These are phyloP conservation scores for Rhizoglyphus robini DNA, from an alignment of 1,140 invertebrate genomes.

Conservation along the genomic window DNA sequence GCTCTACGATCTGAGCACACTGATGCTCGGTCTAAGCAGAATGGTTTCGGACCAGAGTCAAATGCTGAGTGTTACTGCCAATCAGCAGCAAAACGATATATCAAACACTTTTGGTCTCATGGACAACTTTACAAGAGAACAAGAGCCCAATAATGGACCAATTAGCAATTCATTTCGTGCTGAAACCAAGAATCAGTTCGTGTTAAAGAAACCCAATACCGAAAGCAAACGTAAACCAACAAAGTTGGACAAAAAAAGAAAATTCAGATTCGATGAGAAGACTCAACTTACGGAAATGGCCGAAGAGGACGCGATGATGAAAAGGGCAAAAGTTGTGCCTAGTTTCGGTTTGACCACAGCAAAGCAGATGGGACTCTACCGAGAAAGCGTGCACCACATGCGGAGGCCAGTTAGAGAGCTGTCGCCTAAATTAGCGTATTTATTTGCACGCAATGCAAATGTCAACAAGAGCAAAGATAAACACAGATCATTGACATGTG, in stretches of 20 bases:
- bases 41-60: not conserved
- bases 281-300: too few relatives aligned
- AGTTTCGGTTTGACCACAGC: not conserved
- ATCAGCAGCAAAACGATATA: too few relatives aligned
- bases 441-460: not conserved
- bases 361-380: not conserved
- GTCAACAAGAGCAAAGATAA: not conserved
- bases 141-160: too few relatives aligned
- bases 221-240: too few relatives aligned
- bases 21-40: not conserved
- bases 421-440: not conserved
- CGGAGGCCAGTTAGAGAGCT: not conserved
- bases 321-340: not conserved
- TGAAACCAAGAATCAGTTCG: too few relatives aligned
- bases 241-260: too few relatives aligned
- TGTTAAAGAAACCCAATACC: too few relatives aligned
- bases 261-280: too few relatives aligned
- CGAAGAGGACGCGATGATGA: not conserved
- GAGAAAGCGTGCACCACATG: not conserved
- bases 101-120: too few relatives aligned
- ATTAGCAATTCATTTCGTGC: too few relatives aligned
- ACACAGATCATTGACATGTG: constrained; percentile 12
- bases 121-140: too few relatives aligned
- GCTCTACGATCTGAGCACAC: not conserved
- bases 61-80: not conserved